Percentiles rank a stretch among this genome's conserved stretches.
phyloP scores from a whole-genome alignment of 2,113 vertebrate genomes.

The Patagioenas fasciata region DNA sequence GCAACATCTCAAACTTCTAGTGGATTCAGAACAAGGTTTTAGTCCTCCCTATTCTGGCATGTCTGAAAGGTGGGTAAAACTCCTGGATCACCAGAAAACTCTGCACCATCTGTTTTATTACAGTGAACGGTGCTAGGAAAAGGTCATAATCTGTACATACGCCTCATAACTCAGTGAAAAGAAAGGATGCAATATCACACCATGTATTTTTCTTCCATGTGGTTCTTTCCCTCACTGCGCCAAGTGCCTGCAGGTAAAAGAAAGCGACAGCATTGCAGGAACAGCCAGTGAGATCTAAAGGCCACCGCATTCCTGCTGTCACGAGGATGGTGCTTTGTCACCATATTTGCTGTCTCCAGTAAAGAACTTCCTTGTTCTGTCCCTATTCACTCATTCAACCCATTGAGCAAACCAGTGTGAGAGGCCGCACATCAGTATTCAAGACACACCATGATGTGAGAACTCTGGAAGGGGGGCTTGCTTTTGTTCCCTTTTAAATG shows the following conservation, averaged over 20 bases:
- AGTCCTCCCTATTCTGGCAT: neutral
- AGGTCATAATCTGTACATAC: neutral
- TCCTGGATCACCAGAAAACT: neutral
- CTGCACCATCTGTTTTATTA: constrained; percentile 18
- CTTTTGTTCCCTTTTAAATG: neutral
- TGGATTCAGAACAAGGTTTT: neutral
- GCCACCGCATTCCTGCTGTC: neutral
- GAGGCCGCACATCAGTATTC: constrained; percentile 31
- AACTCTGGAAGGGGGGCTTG: neutral
- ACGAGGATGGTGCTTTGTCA: neutral
- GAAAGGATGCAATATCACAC: neutral
- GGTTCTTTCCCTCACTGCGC: neutral
- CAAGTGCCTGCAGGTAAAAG: constrained; percentile 17
- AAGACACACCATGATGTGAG: neutral
- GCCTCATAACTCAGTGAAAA: neutral
- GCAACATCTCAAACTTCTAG: neutral
- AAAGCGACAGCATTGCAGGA: neutral
- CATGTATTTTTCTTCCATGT: neutral
- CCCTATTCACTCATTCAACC: neutral
- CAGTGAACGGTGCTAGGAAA: neutral
- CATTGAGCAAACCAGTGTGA: neutral
- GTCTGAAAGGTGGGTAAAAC: constrained; percentile 1
- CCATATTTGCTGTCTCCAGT: neutral
- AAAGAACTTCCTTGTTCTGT: neutral
- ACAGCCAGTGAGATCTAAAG: neutral